These are phyloP conservation scores for Apaloderma vittatum DNA, from an alignment of 2,113 vertebrate species.

Conservation along the genomic window DNA sequence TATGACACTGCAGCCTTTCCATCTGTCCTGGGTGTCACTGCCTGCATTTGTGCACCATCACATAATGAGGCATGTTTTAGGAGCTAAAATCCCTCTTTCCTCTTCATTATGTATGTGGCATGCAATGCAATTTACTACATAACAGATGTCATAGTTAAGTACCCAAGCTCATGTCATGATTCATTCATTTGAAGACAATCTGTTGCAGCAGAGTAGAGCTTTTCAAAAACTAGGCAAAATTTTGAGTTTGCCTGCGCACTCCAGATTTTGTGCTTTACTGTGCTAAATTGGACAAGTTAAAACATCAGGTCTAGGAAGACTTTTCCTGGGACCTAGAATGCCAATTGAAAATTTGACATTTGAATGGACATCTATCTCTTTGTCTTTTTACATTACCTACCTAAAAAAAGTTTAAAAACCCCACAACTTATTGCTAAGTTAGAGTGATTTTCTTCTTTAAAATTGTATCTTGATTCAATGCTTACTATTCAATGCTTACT, in stretches of 20 bases:
- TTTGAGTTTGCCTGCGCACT: constrained; percentile 27
- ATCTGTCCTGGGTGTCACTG: constrained; percentile 52
- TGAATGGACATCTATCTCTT: not conserved
- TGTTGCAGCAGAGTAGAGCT: constrained; percentile 60
- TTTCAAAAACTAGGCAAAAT: constrained; percentile 51
- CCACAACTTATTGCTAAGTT: not conserved
- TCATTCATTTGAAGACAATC: constrained; percentile 80
- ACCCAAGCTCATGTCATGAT: constrained; percentile 75
- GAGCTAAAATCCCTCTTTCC: constrained; percentile 59
- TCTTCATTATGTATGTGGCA: constrained; percentile 74
- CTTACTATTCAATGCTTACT: not conserved
- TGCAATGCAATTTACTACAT: constrained; percentile 72
- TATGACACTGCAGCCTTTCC: constrained; percentile 43
- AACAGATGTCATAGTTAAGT: constrained; percentile 80
- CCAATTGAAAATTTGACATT: not conserved
- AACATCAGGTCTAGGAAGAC: not conserved
- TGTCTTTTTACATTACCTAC: not conserved
- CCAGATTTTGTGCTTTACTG: not conserved
- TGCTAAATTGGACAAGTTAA: not conserved
- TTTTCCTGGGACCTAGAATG: not conserved
- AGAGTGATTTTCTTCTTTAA: not conserved
- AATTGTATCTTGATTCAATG: not conserved
- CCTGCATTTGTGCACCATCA: constrained; percentile 46
- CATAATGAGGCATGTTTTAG: constrained; percentile 62
- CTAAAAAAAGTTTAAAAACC: too few relatives aligned